These are phyloP conservation scores for Ischnura elegans DNA, from an alignment of 2,888 invertebrate genomes.

Conservation along the genomic window DNA sequence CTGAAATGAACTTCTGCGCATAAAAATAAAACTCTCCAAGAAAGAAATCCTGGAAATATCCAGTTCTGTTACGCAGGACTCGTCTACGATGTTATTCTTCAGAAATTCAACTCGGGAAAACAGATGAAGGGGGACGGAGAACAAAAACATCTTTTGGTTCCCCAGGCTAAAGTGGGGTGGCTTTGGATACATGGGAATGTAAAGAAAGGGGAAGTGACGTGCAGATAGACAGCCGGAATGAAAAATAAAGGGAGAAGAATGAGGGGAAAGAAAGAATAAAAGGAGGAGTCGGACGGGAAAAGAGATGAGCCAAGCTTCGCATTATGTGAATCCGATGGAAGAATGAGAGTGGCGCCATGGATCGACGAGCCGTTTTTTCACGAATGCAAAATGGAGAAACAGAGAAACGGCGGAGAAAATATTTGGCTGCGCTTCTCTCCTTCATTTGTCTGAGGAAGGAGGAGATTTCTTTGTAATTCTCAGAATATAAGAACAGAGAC, in stretches of 20 bases:
- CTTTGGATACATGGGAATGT: not conserved
- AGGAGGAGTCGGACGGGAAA: not conserved
- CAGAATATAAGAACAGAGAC: not conserved
- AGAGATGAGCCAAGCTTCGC: not conserved
- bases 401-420: not conserved
- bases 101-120: not conserved
- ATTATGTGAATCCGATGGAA: slow-evolving; percentile 6
- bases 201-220: not conserved
- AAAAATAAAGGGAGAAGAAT: slow-evolving; percentile 11
- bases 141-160: slow-evolving; percentile 37
- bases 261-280: not conserved
- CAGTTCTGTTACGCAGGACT: not conserved
- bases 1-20: not conserved
- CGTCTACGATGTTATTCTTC: not conserved
- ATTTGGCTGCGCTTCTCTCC: not conserved
- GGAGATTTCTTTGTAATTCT: not conserved
- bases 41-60: not conserved
- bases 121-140: slow-evolving; percentile 14
- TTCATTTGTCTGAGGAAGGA: not conserved
- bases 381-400: slow-evolving; percentile 6
- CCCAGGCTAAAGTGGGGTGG: not conserved
- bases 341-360: slow-evolving; percentile 35
- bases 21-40: not conserved
- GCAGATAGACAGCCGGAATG: not conserved
- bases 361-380: not conserved